Percentiles rank a stretch among this genome's conserved stretches.
Conservation (phyloP, 2,797 vertebrate species). For the Eidolon dupreanum region DNA sequence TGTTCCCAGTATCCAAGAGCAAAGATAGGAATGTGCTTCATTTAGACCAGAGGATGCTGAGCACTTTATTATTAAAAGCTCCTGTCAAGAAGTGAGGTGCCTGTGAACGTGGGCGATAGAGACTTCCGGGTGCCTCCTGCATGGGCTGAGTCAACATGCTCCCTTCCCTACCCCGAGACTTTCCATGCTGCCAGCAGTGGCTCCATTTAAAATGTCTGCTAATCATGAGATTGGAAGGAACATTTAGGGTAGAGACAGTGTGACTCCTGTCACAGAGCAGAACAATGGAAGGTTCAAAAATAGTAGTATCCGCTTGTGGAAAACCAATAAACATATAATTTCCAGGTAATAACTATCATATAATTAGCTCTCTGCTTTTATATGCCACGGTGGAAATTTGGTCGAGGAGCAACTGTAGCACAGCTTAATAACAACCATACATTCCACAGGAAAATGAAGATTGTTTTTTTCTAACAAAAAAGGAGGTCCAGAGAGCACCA, state of each 20-base stretch:
- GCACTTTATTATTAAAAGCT: slow-evolving; percentile 34
- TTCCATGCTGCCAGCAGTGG: not conserved
- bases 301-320: slow-evolving; percentile 80
- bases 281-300: slow-evolving; percentile 82
- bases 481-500: not conserved
- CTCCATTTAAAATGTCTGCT: slow-evolving; percentile 34
- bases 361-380: slow-evolving; percentile 83
- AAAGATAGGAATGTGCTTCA: not conserved
- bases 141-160: not conserved
- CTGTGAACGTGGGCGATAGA: not conserved
- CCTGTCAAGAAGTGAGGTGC: not conserved
- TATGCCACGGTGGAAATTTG: slow-evolving; percentile 69
- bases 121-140: not conserved
- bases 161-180: not conserved
- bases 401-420: slow-evolving; percentile 35
- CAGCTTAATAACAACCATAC: slow-evolving; percentile 36
- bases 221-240: slow-evolving; percentile 55
- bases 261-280: slow-evolving; percentile 75
- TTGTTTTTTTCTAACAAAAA: not conserved
- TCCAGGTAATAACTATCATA: slow-evolving; percentile 84
- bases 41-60: not conserved
- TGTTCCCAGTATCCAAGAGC: not conserved
- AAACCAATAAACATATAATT: slow-evolving; percentile 86
- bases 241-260: slow-evolving; percentile 54
- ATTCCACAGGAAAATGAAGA: slow-evolving; percentile 44